Evolutionary conservation across 30 jellyfish, hydroid and myxozoan genomes (phyloP).

Genomic region (Rhopilema esculentum): DNA sequence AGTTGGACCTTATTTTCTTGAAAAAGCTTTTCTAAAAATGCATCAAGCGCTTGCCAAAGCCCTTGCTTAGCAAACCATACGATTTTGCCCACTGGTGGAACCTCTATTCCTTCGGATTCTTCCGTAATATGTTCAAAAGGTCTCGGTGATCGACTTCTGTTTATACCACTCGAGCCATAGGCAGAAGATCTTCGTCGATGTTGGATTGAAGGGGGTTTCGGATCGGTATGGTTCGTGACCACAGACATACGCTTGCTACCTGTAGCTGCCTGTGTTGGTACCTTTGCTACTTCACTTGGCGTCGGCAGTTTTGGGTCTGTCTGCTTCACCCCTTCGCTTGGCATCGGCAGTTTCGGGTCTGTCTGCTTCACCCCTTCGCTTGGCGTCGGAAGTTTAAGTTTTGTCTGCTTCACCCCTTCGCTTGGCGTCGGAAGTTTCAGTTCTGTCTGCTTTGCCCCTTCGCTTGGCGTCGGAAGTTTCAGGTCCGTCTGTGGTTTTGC

Average conservation of each 20-base stretch:
- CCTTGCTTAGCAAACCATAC: conserved; percentile 75
- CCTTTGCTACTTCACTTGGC: neutral
- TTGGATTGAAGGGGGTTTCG: neutral
- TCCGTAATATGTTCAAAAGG: conserved; percentile 19
- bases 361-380: neutral
- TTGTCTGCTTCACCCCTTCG: neutral
- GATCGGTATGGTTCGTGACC: neutral
- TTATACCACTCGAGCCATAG: neutral
- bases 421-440: neutral
- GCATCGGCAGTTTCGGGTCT: conserved; percentile 3
- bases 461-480: neutral
- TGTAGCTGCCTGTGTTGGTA: neutral
- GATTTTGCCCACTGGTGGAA: conserved; percentile 50
- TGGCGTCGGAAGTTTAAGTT: neutral
- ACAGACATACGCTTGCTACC: neutral
- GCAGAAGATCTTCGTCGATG: conserved; percentile 25
- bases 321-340: neutral
- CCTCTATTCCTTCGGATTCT: conserved; percentile 44
- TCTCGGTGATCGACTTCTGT: conserved; percentile 28
- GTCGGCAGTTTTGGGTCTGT: conserved; percentile 1
- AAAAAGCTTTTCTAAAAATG: conserved; percentile 38
- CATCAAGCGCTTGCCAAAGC: conserved; percentile 65
- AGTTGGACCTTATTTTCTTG: conserved; percentile 36
- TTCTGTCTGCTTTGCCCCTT: neutral
- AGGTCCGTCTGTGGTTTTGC: neutral